Percentiles rank a stretch among this genome's conserved stretches.
Conservation (phyloP, 2,888 invertebrate genomes). For the Chalcosyrphus nemorum region DNA sequence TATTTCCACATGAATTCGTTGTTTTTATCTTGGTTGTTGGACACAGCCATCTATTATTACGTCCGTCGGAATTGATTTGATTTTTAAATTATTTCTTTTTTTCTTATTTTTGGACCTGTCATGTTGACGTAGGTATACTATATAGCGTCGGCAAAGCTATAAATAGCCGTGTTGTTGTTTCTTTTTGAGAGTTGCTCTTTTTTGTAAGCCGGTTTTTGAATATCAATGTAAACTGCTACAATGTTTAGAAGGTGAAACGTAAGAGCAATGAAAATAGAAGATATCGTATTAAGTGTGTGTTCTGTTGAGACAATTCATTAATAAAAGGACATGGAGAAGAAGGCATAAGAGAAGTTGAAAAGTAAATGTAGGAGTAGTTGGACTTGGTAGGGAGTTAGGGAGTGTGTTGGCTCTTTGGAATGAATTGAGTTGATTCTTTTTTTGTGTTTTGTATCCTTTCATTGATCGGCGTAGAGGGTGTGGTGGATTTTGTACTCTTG, state of each 20-base stretch:
- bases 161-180: constrained; percentile 19
- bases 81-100: constrained; percentile 10
- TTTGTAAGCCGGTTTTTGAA: constrained; percentile 40
- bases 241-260: constrained; percentile 42
- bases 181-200: neutral
- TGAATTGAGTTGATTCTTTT: too few species aligned
- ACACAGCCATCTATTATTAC: constrained; percentile 9
- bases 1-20: constrained; percentile 18
- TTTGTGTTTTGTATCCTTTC: too few species aligned
- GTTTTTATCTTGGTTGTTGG: constrained; percentile 3
- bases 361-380: neutral
- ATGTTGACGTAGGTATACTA: constrained; percentile 8
- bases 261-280: neutral
- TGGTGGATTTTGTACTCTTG: too few species aligned
- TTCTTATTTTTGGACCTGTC: constrained; percentile 23
- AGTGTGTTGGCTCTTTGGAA: too few species aligned
- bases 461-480: too few species aligned
- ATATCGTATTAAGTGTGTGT: neutral
- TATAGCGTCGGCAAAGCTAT: neutral
- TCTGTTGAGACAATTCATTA: neutral
- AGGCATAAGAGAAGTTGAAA: neutral
- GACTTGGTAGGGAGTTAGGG: too few species aligned
- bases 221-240: constrained; percentile 32
- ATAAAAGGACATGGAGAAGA: neutral
- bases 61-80: constrained; percentile 19